phyloP scores from a whole-genome alignment of 1,140 invertebrate species.

The Hycleus phaleratus region DNA sequence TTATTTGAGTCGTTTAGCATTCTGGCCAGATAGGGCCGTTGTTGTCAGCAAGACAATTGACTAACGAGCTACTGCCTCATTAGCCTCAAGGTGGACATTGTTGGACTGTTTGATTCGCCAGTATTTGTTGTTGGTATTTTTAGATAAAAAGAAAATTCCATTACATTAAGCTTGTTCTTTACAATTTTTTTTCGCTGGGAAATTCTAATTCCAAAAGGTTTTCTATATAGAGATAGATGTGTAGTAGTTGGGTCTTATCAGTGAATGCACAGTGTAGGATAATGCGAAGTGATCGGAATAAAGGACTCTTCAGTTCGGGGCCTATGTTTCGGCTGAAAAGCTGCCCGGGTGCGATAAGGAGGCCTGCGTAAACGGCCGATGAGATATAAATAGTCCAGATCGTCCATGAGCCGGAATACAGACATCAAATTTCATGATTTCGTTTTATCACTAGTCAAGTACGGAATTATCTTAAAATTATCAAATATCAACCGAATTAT shows the following conservation, averaged over 20 bases:
- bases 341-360: slow-evolving; percentile 27
- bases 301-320: slow-evolving; percentile 21
- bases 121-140: neutral
- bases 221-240: no score
- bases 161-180: slow-evolving; percentile 1
- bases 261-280: slow-evolving; percentile 28
- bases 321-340: slow-evolving; percentile 20
- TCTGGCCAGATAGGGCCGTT: slow-evolving; percentile 25
- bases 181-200: neutral
- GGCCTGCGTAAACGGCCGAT: slow-evolving; percentile 20
- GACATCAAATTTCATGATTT: no score
- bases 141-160: neutral
- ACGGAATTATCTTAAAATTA: no score
- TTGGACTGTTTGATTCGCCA: slow-evolving; percentile 13
- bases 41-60: slow-evolving; percentile 36
- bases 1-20: slow-evolving; percentile 28
- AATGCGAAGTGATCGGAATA: slow-evolving; percentile 26
- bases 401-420: neutral
- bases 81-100: slow-evolving; percentile 18
- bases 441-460: no score
- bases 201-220: no score
- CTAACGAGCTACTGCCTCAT: slow-evolving; percentile 31
- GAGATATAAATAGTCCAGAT: slow-evolving; percentile 9
- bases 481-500: no score
- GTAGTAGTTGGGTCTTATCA: slow-evolving; percentile 17